Percentiles rank a stretch among this genome's conserved stretches.
Evolutionary conservation across 1,140 invertebrate species (phyloP).

Genomic region (Ephestia elutella): DNA sequence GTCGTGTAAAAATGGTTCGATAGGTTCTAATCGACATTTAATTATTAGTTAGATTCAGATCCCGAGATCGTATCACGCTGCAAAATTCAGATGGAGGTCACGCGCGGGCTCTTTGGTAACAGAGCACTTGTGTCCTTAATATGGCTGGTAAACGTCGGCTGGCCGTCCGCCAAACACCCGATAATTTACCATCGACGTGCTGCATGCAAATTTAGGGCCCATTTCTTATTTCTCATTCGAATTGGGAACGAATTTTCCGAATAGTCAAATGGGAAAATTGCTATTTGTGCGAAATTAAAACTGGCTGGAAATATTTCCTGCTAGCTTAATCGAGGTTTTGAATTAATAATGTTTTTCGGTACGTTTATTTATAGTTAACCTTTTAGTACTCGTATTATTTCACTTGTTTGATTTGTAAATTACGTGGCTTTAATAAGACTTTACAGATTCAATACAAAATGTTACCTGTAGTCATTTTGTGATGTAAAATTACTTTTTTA

Average conservation of each 20-base stretch:
- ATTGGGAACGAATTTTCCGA: slow-evolving; percentile 23
- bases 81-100: slow-evolving; percentile 28
- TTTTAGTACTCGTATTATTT: no score
- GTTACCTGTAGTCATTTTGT: no score
- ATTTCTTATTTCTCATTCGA: slow-evolving; percentile 41
- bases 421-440: no score
- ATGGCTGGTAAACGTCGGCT: slow-evolving; percentile 29
- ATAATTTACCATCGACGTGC: slow-evolving; percentile 51
- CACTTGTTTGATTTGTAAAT: no score
- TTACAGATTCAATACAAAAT: no score
- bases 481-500: no score
- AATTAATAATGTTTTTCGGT: no score
- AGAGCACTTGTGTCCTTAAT: slow-evolving; percentile 29
- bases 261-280: slow-evolving; percentile 14
- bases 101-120: slow-evolving; percentile 19
- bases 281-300: slow-evolving; percentile 5
- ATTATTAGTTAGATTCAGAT: slow-evolving; percentile 1
- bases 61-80: slow-evolving; percentile 15
- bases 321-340: neutral
- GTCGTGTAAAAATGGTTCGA: no score
- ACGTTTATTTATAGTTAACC: no score
- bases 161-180: slow-evolving; percentile 40
- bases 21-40: no score
- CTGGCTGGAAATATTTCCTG: slow-evolving; percentile 7
- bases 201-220: slow-evolving; percentile 49